A percentile compares a stretch with the other conserved stretches of the same genome.
Evolutionary conservation across 2,888 invertebrate species (phyloP).

Genomic region (Cephus nigrinus): DNA sequence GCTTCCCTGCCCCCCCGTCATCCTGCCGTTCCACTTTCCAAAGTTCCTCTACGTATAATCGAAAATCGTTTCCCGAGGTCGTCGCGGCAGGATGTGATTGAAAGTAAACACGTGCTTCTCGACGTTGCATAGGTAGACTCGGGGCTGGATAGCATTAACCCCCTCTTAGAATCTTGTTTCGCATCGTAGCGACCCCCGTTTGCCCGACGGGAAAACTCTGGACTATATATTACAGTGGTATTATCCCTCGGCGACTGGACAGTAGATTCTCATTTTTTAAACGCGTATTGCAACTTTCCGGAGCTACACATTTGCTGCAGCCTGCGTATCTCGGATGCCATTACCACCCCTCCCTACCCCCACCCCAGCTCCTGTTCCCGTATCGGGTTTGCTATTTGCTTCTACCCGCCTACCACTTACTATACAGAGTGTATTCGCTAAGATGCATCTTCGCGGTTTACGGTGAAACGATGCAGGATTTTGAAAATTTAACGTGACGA

Average conservation of each 20-base stretch:
- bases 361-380: background rate
- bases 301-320: background rate
- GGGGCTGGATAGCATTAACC: background rate
- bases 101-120: slow-evolving; percentile 31
- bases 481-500: no score
- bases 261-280: slow-evolving; percentile 1
- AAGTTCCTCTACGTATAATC: background rate
- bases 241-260: background rate
- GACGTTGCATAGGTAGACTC: slow-evolving; percentile 15
- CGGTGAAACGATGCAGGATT: no score
- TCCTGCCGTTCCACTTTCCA: background rate
- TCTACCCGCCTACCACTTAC: background rate
- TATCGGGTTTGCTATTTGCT: background rate
- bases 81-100: slow-evolving; percentile 30
- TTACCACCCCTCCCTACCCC: background rate
- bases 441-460: no score
- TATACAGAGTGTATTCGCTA: background rate
- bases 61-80: background rate
- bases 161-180: background rate
- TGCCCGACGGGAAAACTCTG: background rate
- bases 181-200: background rate
- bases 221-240: background rate
- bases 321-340: background rate
- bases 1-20: no score
- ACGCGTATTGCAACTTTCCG: background rate